Percentiles rank a stretch among this genome's conserved stretches.
phyloP scores from a whole-genome alignment of 2,113 vertebrate genomes.

The Garra rufa region DNA sequence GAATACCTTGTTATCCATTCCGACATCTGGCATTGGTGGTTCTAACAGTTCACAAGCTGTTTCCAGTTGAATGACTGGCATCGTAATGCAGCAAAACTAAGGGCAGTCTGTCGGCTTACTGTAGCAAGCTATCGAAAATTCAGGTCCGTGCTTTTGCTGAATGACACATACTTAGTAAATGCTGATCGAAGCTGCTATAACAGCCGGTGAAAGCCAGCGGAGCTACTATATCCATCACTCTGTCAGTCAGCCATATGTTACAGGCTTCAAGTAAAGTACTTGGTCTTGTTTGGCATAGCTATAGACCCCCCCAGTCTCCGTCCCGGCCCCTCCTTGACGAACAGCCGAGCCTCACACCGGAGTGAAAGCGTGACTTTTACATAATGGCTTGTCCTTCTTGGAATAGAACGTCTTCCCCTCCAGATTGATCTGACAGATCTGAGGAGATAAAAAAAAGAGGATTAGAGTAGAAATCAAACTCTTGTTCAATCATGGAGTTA shows the following conservation, averaged over 20 bases:
- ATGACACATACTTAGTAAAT: constrained; percentile 22
- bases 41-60: neutral
- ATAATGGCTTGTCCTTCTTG: constrained; percentile 98
- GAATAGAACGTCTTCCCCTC: constrained; percentile 99
- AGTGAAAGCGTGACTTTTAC: constrained; percentile 98
- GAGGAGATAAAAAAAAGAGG: constrained; percentile 39
- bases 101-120: neutral
- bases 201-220: constrained; percentile 3
- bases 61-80: constrained; percentile 16
- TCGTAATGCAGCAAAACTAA: neutral
- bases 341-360: constrained; percentile 80
- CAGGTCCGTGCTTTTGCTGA: neutral
- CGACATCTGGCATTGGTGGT: constrained; percentile 8
- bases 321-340: neutral
- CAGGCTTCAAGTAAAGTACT: constrained; percentile 37
- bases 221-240: constrained; percentile 31
- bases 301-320: constrained; percentile 18
- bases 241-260: constrained; percentile 12
- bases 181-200: constrained; percentile 17
- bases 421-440: constrained; percentile 98
- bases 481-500: neutral
- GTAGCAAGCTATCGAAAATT: neutral
- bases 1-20: neutral
- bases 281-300: constrained; percentile 39
- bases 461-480: constrained; percentile 1